Evolutionary conservation across 2,888 invertebrate genomes (phyloP), one percentile per base, ranked within the genome.

Genomic region (Pecten maximus): DNA sequence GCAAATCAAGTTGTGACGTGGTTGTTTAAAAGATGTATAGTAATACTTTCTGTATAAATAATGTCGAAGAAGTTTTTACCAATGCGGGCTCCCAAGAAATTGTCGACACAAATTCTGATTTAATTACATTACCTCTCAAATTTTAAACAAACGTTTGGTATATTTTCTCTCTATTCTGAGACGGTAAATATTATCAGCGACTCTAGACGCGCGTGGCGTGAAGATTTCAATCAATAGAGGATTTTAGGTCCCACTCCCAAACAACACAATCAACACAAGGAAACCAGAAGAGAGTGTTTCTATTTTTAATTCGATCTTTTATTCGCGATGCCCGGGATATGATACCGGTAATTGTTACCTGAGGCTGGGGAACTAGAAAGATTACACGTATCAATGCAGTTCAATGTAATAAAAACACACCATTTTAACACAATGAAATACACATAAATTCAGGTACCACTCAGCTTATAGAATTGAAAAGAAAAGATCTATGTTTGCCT

Each of bases 261-360:
- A 10, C 28, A 35, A 74, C 28, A 8, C 74, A 74, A 74, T 74
- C 74, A 35, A 28, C 35, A 35, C 35, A 35, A 19, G 8, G 28
- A 74, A 74, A 74, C 35, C 74, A 8, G 35, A 3, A 74, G 35
- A 8, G 28, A 12, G 74, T 74, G 28, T 74, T 74, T 74, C 10
- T 74, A 74, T 74, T 74, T 74, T 74, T 74, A 35, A 35, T 74
- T 74, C 23, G 60, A 60, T 35, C n/a, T 74, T 74, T 74, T 74
- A 74, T 74, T 74, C 35, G 0, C 15, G 4, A 2, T 15, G 2
- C 10, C 15, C 35, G 74, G 74, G 35, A 74, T 28, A 74, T 35
- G 35, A 74, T 74, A 3, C 28, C 35, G 35, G 74, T 35, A 74
- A 74, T 74, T 6, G 10, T 74, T 74, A 74, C 74, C 28, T 74